These are phyloP conservation scores for Acridotheres tristis DNA, from an alignment of 2,797 vertebrate species.

Conservation along the genomic window DNA sequence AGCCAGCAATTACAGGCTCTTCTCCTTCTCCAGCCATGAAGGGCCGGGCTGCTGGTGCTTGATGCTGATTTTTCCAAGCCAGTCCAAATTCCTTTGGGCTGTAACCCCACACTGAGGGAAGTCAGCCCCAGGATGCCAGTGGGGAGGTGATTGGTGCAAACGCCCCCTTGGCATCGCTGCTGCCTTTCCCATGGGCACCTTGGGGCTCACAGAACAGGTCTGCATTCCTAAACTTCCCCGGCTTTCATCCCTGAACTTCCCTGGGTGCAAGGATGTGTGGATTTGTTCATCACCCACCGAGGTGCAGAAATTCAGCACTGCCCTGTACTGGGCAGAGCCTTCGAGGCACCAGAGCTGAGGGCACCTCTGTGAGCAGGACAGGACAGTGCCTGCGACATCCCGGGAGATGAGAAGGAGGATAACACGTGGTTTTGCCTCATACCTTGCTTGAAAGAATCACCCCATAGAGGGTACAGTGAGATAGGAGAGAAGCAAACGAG, in stretches of 20 bases:
- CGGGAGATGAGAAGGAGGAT: rapidly evolving
- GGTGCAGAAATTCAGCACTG: not conserved
- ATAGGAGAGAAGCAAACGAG: not conserved
- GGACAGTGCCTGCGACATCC: not conserved
- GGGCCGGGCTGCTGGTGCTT: not conserved
- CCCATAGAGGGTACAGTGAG: rapidly evolving
- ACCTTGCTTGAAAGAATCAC: not conserved
- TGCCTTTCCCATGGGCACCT: not conserved
- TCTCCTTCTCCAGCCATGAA: not conserved
- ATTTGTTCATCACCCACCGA: rapidly evolving
- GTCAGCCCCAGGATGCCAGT: rapidly evolving
- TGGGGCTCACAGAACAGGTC: not conserved
- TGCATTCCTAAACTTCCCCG: not conserved
- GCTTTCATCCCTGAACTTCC: not conserved
- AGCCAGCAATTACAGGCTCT: conserved; percentile 16
- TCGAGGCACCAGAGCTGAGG: not conserved
- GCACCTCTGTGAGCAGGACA: not conserved
- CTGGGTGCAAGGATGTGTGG: rapidly evolving
- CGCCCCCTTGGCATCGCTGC: not conserved
- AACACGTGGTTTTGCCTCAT: not conserved
- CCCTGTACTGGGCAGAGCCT: not conserved
- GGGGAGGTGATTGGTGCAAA: not conserved
- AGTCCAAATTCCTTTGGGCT: not conserved
- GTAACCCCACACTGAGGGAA: not conserved
- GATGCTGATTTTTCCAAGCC: not conserved